These are phyloP conservation scores for Drosophila mettleri DNA, from an alignment of 2,888 invertebrate genomes.

Conservation along the genomic window DNA sequence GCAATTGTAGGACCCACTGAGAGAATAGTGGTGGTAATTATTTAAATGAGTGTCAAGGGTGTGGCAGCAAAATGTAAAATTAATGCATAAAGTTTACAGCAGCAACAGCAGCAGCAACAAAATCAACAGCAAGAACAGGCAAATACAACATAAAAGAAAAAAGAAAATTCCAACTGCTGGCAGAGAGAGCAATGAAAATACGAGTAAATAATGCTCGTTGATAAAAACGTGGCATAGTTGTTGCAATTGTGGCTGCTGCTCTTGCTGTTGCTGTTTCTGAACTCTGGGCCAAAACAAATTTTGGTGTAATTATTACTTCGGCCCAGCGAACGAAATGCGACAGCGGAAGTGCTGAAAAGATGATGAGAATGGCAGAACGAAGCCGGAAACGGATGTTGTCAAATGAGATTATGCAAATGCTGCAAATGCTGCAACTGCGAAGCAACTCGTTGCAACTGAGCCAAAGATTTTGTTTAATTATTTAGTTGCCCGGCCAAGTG, in stretches of 20 bases:
- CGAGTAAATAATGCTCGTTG: conserved; percentile 73
- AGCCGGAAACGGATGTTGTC: conserved; percentile 62
- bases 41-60: not conserved
- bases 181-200: conserved; percentile 52
- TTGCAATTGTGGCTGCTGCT: conserved; percentile 12
- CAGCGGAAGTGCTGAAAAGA: conserved; percentile 59
- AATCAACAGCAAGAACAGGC: conserved; percentile 54
- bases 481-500: not conserved
- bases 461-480: conserved; percentile 15
- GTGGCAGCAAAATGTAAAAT: conserved; percentile 75
- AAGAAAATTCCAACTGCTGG: conserved; percentile 43
- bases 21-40: not conserved
- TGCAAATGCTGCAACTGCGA: conserved; percentile 41
- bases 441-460: conserved; percentile 9
- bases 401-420: conserved; percentile 60
- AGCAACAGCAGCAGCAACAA: conserved; percentile 58
- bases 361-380: conserved; percentile 35
- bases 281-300: conserved; percentile 48
- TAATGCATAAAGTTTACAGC: conserved; percentile 81
- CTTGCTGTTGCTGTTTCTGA: conserved; percentile 3
- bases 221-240: conserved; percentile 63
- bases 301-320: conserved; percentile 59
- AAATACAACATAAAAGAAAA: conserved; percentile 16
- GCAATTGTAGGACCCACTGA: not conserved
- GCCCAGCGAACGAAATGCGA: conserved; percentile 4